Conservation (phyloP, 1,140 invertebrate genomes). For the Orchesella cincta region DNA sequence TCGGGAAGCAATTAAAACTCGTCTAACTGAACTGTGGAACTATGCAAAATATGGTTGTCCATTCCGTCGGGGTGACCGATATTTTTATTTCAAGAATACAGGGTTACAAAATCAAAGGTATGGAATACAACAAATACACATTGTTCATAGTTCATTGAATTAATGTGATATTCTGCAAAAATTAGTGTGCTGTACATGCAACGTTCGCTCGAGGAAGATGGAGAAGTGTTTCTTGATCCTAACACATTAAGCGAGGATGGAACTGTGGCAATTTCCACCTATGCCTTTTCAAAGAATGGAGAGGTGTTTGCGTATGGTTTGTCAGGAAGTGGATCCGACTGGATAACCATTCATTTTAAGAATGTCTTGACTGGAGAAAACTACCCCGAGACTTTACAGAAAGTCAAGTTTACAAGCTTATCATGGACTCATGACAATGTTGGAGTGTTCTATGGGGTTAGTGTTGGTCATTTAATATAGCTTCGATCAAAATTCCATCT, state of each 20-base stretch:
- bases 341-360: conserved; percentile 85
- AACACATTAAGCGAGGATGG: conserved; percentile 91
- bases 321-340: conserved; percentile 91
- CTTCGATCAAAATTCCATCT: conserved; percentile 6
- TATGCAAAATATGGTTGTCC: conserved; percentile 94
- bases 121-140: too few relatives aligned
- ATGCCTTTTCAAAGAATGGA: conserved; percentile 88
- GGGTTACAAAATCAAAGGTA: conserved; percentile 96
- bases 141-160: too few relatives aligned
- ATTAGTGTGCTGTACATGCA: conserved; percentile 91
- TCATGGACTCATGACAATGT: conserved; percentile 94
- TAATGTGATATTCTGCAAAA: too few relatives aligned
- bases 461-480: background rate
- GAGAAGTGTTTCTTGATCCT: conserved; percentile 90
- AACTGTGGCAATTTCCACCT: conserved; percentile 78
- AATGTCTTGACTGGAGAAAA: conserved; percentile 79
- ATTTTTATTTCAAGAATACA: conserved; percentile 91
- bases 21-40: conserved; percentile 89
- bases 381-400: conserved; percentile 82
- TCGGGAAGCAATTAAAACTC: conserved; percentile 71
- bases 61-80: conserved; percentile 76
- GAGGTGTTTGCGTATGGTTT: conserved; percentile 86
- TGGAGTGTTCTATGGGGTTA: conserved; percentile 90
- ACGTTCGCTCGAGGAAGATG: conserved; percentile 75
- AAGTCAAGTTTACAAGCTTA: conserved; percentile 87